Conservation (phyloP, 2,888 invertebrate species). For the Aleiodes leptofemur region DNA sequence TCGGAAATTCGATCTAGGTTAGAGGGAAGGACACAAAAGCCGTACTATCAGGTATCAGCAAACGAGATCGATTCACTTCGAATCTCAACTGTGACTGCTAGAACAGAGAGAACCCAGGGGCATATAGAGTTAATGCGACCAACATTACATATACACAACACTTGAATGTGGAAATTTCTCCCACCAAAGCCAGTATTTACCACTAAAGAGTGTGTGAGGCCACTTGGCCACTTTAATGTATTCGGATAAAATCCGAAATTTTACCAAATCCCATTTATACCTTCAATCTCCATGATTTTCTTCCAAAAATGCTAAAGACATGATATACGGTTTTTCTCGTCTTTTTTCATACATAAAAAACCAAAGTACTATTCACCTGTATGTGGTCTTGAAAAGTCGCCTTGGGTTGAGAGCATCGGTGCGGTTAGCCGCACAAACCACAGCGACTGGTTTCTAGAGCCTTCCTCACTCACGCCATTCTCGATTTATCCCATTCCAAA, state of each 20-base stretch:
- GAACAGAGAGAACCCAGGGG: not conserved
- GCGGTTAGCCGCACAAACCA: conserved; percentile 73
- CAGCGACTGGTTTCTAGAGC: conserved; percentile 67
- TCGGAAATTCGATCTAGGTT: conserved; percentile 42
- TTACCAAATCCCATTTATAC: no score
- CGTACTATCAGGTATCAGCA: conserved; percentile 35
- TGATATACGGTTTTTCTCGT: no score
- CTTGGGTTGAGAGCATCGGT: conserved; percentile 73
- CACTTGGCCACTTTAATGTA: no score
- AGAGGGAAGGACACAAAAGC: conserved; percentile 35
- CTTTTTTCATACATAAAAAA: not conserved
- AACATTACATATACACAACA: not conserved
- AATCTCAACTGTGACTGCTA: conserved; percentile 35
- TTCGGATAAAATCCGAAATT: no score
- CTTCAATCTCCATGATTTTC: no score
- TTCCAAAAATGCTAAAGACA: no score
- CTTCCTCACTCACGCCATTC: conserved; percentile 46
- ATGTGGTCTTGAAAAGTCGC: conserved; percentile 54
- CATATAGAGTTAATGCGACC: conserved; percentile 16
- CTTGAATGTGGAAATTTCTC: not conserved
- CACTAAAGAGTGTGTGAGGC: no score
- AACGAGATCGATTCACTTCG: conserved; percentile 40
- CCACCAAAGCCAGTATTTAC: not conserved
- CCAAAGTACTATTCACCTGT: conserved; percentile 16
- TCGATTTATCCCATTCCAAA: conserved; percentile 34